Evolutionary conservation across 1,140 invertebrate genomes (phyloP).

Genomic region (Philotrypesis tridentata): DNA sequence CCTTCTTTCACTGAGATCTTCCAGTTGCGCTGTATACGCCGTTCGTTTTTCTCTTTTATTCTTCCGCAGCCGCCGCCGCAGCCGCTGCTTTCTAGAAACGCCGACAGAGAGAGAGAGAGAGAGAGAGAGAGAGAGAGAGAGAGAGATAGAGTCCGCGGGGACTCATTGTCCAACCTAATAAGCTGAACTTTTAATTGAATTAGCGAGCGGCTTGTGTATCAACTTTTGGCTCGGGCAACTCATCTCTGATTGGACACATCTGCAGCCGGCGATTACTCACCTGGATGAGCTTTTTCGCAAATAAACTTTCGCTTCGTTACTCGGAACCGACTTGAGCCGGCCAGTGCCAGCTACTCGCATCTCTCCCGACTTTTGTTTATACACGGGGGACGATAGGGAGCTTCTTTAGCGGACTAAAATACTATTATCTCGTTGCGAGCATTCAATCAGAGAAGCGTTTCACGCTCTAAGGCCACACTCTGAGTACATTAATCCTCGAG

Average conservation of each 20-base stretch:
- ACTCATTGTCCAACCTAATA: slow-evolving; percentile 73
- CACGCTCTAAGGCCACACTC: neutral
- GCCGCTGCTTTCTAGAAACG: too few species aligned
- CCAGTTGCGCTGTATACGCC: neutral
- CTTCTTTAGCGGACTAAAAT: too few species aligned
- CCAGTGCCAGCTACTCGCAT: too few species aligned
- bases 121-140: neutral
- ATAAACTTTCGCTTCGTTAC: slow-evolving; percentile 28
- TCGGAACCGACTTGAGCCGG: neutral
- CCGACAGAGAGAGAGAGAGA: neutral
- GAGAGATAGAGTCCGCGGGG: slow-evolving; percentile 49
- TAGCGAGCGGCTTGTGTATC: slow-evolving; percentile 67
- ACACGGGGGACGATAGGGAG: neutral
- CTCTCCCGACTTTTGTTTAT: neutral
- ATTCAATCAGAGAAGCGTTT: neutral
- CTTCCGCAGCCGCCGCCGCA: neutral
- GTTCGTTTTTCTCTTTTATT: slow-evolving; percentile 29
- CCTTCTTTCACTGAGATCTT: slow-evolving; percentile 7
- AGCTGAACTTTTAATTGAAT: slow-evolving; percentile 74
- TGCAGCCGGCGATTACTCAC: slow-evolving; percentile 60
- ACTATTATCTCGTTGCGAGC: too few species aligned
- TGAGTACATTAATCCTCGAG: slow-evolving; percentile 35
- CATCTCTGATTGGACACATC: slow-evolving; percentile 61
- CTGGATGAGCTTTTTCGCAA: slow-evolving; percentile 51
- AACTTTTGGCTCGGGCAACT: slow-evolving; percentile 64